Base-by-base conservation (phyloP, 2,113 vertebrate species). In the Myotis yumanensis region DNA sequence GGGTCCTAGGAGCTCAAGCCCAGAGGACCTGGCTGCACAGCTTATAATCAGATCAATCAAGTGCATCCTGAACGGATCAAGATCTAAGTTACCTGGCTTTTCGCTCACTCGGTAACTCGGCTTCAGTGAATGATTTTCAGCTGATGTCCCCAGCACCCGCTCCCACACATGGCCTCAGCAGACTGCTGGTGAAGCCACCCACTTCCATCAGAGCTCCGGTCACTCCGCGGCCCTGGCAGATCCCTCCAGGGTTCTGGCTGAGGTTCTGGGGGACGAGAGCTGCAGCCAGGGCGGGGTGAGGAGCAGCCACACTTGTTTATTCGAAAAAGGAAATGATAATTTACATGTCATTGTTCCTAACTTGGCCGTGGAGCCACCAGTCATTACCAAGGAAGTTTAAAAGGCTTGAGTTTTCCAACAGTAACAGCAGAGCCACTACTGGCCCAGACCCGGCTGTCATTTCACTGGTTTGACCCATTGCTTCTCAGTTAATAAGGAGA, bases 361-460 rank as follows among this genome's bases (percentile, higher is more conserved):
- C 0, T 18, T 25, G 14, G 32, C 7, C n/a, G 9, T 7, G 3
- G 20, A 8, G 20, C 28, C 30, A 7, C 25, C 69, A 17, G n/a
- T 37, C 23, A n/a, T 80, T 51, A 51, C 32, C 57, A 51, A 77
- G 64, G 22, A 40, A 52, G 1, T 72, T 66, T 71, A 37, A 22
- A 57, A 80, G 64, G 5, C 32, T 62, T 17, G 22, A 11, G 3
- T n/a, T 71, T 81, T 8, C 43, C 51, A 5, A 5, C 62, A 43
- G 72, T 16, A 5, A 4, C 10, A 57, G 35, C 52, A 1, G 40
- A 72, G 11, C 75, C 18, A 9, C 66, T 11, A 6, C 11, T 35
- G 23, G 5, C 30, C 88, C 68, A 48, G 22, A 14, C 8, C 0
- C 4, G 0, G 0, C 4, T 2, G 12, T 18, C 6, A 1, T 54